Conservation (phyloP, 2,113 vertebrate species). For the Pangasianodon hypophthalmus region DNA sequence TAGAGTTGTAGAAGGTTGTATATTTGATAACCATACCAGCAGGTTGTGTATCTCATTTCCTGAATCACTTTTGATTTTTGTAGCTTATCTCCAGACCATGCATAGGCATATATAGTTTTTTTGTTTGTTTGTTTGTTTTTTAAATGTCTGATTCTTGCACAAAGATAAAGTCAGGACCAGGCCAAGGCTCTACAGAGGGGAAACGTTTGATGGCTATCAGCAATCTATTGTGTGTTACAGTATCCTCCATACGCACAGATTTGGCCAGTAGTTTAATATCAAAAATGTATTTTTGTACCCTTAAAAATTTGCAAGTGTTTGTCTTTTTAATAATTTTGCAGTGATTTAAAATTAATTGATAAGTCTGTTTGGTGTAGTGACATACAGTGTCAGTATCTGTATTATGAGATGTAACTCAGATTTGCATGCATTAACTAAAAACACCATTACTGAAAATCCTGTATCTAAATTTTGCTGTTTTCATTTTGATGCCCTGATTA, state of each 20-base stretch:
- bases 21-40: slow-evolving; percentile 16
- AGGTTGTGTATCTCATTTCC: background rate
- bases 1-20: slow-evolving; percentile 10
- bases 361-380: background rate
- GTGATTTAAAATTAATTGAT: background rate
- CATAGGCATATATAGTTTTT: background rate
- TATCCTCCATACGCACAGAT: background rate
- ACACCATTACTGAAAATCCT: background rate
- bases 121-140: background rate
- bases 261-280: slow-evolving; percentile 9
- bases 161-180: slow-evolving; percentile 5
- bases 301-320: background rate
- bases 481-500: slow-evolving; percentile 4
- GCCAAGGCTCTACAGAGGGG: background rate
- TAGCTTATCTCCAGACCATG: slow-evolving; percentile 10
- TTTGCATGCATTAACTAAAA: background rate
- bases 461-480: background rate
- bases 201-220: background rate
- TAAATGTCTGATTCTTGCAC: background rate
- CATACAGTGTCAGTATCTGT: background rate
- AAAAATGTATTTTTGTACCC: slow-evolving; percentile 29
- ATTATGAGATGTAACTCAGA: background rate
- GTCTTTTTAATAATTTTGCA: slow-evolving; percentile 3
- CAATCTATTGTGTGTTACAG: background rate
- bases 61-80: background rate